phyloP scores from a whole-genome alignment of 2,113 vertebrate species.

The Rhinolophus ferrumequinum region DNA sequence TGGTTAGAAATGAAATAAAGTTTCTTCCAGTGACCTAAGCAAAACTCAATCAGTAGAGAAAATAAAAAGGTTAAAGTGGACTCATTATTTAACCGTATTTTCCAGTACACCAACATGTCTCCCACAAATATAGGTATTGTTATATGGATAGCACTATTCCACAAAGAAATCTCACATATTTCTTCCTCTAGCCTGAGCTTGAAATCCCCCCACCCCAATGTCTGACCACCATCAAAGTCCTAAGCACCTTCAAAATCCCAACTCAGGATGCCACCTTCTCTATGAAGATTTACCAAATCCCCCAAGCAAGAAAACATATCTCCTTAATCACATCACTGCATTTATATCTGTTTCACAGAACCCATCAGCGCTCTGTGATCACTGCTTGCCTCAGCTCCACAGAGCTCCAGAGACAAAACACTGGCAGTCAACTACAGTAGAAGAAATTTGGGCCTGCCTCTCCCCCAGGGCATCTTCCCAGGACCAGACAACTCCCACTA shows the following conservation, averaged over 20 bases:
- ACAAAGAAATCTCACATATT: neutral
- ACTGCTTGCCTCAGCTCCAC: neutral
- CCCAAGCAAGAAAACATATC: neutral
- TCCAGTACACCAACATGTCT: neutral
- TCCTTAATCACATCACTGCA: neutral
- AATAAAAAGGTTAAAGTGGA: slow-evolving; percentile 59
- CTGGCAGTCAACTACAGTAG: neutral
- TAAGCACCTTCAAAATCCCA: neutral
- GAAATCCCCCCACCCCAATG: neutral
- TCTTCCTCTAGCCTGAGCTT: neutral
- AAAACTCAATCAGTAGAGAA: slow-evolving; percentile 57
- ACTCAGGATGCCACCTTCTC: neutral
- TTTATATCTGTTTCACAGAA: neutral
- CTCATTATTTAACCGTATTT: slow-evolving; percentile 42
- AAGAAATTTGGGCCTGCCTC: neutral
- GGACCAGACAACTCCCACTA: neutral
- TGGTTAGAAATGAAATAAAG: slow-evolving; percentile 50
- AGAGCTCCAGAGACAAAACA: neutral
- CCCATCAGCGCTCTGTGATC: neutral
- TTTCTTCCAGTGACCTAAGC: slow-evolving; percentile 52
- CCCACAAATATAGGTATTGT: neutral
- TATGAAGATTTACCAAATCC: neutral
- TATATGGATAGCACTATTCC: neutral
- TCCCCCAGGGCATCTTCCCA: neutral
- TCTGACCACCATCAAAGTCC: neutral